Conservation (phyloP, 2,888 invertebrate genomes). For the Nemurella pictetii region DNA sequence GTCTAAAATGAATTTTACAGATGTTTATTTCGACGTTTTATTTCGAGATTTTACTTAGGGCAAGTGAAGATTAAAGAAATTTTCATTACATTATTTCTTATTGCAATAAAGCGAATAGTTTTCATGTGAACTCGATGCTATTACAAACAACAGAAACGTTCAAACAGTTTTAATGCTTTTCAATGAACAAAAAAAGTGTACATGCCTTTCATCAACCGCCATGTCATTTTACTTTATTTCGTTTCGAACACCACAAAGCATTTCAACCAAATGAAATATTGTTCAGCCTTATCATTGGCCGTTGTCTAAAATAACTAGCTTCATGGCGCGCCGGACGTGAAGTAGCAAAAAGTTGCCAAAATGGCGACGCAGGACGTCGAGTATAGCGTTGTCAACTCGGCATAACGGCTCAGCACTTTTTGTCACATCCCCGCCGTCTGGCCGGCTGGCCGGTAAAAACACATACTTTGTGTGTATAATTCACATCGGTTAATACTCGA, state of each 20-base stretch:
- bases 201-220: background rate
- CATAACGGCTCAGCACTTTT: background rate
- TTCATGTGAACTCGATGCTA: background rate
- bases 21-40: too few species aligned
- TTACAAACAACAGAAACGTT: too few species aligned
- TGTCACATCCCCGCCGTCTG: background rate
- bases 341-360: background rate
- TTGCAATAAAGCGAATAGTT: background rate
- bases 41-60: too few species aligned
- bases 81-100: background rate
- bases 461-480: constrained; percentile 1
- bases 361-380: background rate
- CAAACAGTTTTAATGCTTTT: too few species aligned
- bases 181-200: background rate
- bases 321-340: background rate
- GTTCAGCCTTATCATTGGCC: background rate
- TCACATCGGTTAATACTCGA: constrained; percentile 3
- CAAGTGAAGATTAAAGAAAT: too few species aligned
- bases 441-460: background rate
- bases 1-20: too few species aligned
- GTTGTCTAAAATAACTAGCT: background rate
- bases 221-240: too few species aligned
- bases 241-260: background rate
- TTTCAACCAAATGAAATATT: background rate
- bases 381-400: background rate